A percentile compares a stretch with the other conserved stretches of the same genome.
These are phyloP conservation scores for Forbesichthys papilliferus DNA, from an alignment of 2,113 vertebrate species.

Conservation along the genomic window DNA sequence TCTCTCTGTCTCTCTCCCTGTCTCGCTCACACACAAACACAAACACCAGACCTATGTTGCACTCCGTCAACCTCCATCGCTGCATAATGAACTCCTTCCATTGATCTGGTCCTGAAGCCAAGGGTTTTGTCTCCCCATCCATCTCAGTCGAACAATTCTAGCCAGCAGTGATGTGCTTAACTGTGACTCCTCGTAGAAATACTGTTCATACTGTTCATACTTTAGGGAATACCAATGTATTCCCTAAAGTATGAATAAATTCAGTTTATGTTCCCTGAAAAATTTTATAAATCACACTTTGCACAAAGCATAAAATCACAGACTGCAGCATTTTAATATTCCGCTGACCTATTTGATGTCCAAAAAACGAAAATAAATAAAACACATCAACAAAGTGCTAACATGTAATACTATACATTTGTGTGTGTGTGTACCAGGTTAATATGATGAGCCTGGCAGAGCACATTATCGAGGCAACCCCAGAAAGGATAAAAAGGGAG, in stretches of 20 bases:
- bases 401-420: background rate
- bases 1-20: constrained; percentile 18
- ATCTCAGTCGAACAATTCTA: constrained; percentile 56
- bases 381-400: background rate
- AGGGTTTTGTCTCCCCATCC: constrained; percentile 59
- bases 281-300: background rate
- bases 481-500: constrained; percentile 96
- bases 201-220: no score
- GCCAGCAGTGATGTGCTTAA: constrained; percentile 42
- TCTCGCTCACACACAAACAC: background rate
- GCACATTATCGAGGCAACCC: constrained; percentile 97
- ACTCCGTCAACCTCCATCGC: constrained; percentile 59
- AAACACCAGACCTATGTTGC: constrained; percentile 31
- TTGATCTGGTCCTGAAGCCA: constrained; percentile 69
- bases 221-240: no score
- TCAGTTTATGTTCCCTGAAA: constrained; percentile 1
- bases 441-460: constrained; percentile 99
- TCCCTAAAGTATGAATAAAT: background rate
- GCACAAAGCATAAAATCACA: background rate
- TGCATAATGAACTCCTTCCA: constrained; percentile 73
- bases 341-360: background rate
- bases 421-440: constrained; percentile 70
- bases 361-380: background rate
- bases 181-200: constrained; percentile 35
- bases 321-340: background rate